A percentile compares a stretch with the other conserved stretches of the same genome.
Conservation (phyloP, 2,888 invertebrate species). For the Pyrrhia umbra region DNA sequence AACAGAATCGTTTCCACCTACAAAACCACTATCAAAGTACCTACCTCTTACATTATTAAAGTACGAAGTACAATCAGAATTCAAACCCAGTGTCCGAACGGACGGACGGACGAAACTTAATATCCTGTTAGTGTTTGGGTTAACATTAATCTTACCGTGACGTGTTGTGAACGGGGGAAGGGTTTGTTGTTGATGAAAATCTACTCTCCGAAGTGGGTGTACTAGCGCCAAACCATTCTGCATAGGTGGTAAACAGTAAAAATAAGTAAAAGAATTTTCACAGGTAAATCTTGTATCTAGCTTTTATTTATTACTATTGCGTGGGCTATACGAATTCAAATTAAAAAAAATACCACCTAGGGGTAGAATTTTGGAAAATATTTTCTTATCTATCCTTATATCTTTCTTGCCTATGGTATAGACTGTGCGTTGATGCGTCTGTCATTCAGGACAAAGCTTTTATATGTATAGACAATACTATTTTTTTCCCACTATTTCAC, state of each 20-base stretch:
- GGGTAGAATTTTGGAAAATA: too few species aligned
- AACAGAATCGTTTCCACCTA: conserved; percentile 30
- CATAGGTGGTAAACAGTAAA: conserved; percentile 35
- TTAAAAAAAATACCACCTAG: too few species aligned
- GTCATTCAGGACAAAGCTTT: too few species aligned
- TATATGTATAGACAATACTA: too few species aligned
- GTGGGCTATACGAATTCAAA: too few species aligned
- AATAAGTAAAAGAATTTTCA: not conserved
- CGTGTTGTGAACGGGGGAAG: conserved; percentile 48
- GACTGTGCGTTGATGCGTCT: too few species aligned
- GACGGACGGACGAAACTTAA: conserved; percentile 64
- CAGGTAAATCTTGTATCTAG: not conserved
- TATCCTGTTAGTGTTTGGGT: conserved; percentile 69
- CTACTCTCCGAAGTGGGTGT: conserved; percentile 47
- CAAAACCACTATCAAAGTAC: conserved; percentile 42
- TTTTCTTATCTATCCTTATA: too few species aligned
- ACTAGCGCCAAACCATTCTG: conserved; percentile 31
- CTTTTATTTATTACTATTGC: not conserved
- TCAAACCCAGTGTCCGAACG: conserved; percentile 52
- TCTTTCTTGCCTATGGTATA: too few species aligned
- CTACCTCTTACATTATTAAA: conserved; percentile 62
- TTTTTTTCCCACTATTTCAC: too few species aligned
- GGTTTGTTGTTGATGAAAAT: conserved; percentile 49
- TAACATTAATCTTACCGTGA: conserved; percentile 68
- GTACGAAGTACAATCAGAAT: conserved; percentile 60